phyloP scores from a whole-genome alignment of 2,888 invertebrate genomes.

The Prosapia bicincta region DNA sequence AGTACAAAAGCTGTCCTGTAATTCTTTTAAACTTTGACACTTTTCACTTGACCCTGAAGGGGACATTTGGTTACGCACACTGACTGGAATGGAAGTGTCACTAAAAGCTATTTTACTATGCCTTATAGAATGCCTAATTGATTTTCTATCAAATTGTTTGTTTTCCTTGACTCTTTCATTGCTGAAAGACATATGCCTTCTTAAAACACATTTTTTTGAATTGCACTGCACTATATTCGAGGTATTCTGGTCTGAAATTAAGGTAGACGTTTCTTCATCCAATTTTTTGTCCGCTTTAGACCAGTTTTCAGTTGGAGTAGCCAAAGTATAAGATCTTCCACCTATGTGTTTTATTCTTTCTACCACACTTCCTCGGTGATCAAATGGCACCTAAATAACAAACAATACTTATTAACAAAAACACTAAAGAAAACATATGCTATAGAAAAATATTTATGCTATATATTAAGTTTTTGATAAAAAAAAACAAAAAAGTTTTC shows the following conservation, averaged over 20 bases:
- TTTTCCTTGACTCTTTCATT: neutral
- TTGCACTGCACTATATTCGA: neutral
- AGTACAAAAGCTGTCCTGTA: conserved; percentile 9
- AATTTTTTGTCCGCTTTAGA: neutral
- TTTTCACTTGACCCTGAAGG: conserved; percentile 1
- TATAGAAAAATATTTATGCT: no score
- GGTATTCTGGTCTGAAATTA: neutral
- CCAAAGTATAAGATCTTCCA: neutral
- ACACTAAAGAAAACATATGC: no score
- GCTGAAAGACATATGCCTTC: neutral
- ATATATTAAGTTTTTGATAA: no score
- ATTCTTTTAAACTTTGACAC: conserved; percentile 22
- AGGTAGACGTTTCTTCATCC: neutral
- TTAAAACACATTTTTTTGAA: neutral
- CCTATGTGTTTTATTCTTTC: neutral
- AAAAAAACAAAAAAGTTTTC: no score
- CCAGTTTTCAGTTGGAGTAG: neutral
- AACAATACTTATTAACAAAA: no score
- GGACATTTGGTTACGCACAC: conserved; percentile 32
- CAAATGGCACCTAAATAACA: neutral
- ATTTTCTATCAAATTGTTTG: neutral
- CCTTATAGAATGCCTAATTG: neutral
- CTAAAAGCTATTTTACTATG: conserved; percentile 41
- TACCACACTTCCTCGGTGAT: neutral
- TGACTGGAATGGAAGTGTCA: conserved; percentile 43